Evolutionary conservation across 2,888 invertebrate genomes (phyloP), one percentile per base, ranked within the genome.

Genomic region (Cremastobaeus sp.): DNA sequence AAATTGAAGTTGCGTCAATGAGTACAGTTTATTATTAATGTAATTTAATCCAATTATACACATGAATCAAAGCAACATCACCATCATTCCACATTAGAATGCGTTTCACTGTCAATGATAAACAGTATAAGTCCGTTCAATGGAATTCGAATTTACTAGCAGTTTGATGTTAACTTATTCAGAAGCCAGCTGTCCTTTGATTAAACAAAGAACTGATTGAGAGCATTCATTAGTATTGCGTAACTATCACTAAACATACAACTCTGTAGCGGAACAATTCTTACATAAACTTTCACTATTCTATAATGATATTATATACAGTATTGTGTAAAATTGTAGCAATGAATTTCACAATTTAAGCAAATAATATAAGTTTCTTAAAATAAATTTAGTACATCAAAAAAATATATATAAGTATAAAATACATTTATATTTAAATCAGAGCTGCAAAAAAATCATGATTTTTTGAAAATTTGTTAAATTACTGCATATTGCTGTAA

Each of bases 271-370:
- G 54, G 52, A 54, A 43, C 45, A 35, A 50, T 50, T 15, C 20
- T 50, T 21, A n/a, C 25, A n/a, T n/a, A n/a, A 50, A 59, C 68
- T 68, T 68, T 68, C 68, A 59, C 68, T 68, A 28, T 41, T 9
- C 50, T 37, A 17, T 66, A 68, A 68, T 66, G 37, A 37, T 17
- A 25, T 32, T 35, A n/a, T 12, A 35, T 35, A 32, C 32, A 32
- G 1, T 32, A 5, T 32, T 32, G 11, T 32, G n/a, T 32, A 32
- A 32, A 32, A 3, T 32, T 4, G 11, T 3, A 32, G 8, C n/a
- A n/a, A 32, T 1, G n/a, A 32, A n/a, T 9, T 9, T n/a, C n/a
- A n/a, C n/a, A n/a, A n/a, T n/a, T n/a, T n/a, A n/a, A n/a, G n/a
- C n/a, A n/a, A n/a, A n/a, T n/a, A n/a, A n/a, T n/a, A n/a, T n/a